phyloP scores from a whole-genome alignment of 2,888 invertebrate species.

The Drosophila mulleri region DNA sequence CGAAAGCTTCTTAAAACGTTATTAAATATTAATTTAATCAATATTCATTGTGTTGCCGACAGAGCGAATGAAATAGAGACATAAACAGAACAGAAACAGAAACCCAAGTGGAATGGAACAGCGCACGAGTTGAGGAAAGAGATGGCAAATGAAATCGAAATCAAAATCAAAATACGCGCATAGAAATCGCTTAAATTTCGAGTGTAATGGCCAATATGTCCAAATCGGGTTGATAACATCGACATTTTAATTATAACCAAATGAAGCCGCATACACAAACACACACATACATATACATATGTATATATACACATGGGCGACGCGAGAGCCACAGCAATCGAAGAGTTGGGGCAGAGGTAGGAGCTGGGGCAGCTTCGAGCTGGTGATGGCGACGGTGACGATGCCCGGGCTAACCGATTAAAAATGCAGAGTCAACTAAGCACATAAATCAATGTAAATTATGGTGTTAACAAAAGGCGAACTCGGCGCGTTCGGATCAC shows the following conservation, averaged over 20 bases:
- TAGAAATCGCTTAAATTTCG: slow-evolving; percentile 81
- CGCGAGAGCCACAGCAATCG: slow-evolving; percentile 6
- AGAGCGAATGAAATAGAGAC: slow-evolving; percentile 15
- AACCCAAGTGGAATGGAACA: not conserved
- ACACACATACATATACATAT: slow-evolving; percentile 21
- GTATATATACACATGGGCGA: slow-evolving; percentile 14
- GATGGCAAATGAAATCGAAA: slow-evolving; percentile 53
- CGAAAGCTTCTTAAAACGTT: slow-evolving; percentile 79
- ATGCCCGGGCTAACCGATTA: slow-evolving; percentile 71
- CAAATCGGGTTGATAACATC: slow-evolving; percentile 80
- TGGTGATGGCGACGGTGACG: slow-evolving; percentile 20
- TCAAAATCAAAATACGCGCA: slow-evolving; percentile 68
- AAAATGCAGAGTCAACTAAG: slow-evolving; percentile 81
- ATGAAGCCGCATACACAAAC: slow-evolving; percentile 72
- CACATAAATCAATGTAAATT: slow-evolving; percentile 83
- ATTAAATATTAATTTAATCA: slow-evolving; percentile 82
- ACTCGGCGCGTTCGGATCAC: slow-evolving; percentile 67
- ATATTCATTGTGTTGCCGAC: slow-evolving; percentile 67
- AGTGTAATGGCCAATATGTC: slow-evolving; percentile 82
- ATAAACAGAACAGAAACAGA: slow-evolving; percentile 9
- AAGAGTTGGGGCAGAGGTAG: not conserved
- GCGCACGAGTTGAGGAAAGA: slow-evolving; percentile 8
- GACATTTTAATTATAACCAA: slow-evolving; percentile 83
- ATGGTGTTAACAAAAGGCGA: slow-evolving; percentile 83
- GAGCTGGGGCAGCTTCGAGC: slow-evolving; percentile 8